These are phyloP conservation scores for Leptocoma aspasia DNA, from an alignment of 2,113 vertebrate species.

Conservation along the genomic window DNA sequence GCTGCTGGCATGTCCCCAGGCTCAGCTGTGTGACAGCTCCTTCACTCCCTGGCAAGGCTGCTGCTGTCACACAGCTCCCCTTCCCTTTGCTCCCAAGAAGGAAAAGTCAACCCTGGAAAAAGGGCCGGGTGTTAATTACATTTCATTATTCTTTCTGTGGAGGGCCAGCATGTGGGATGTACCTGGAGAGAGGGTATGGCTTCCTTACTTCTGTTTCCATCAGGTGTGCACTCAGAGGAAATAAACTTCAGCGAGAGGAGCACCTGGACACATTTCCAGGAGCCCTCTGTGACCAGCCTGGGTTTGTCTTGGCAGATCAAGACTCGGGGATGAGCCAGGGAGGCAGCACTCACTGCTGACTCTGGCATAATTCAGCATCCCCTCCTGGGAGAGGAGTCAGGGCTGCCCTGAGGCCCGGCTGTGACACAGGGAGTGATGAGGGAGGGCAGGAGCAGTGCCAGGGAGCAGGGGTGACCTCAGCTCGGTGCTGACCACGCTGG, in stretches of 20 bases:
- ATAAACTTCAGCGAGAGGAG: neutral
- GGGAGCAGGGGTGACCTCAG: neutral
- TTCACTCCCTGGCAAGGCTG: rapidly evolving
- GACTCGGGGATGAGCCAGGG: neutral
- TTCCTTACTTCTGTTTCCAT: neutral
- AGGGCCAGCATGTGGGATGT: neutral
- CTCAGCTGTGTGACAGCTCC: neutral
- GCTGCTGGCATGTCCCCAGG: neutral
- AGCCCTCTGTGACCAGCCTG: neutral
- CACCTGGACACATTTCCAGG: neutral
- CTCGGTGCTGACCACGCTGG: neutral
- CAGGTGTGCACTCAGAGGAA: neutral
- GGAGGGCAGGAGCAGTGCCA: neutral
- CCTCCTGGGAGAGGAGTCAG: neutral
- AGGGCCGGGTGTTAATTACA: neutral
- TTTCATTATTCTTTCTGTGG: neutral
- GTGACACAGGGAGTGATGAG: neutral
- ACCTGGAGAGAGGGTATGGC: neutral
- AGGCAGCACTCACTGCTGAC: neutral
- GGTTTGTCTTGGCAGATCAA: neutral
- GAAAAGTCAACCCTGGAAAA: neutral
- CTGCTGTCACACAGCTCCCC: neutral
- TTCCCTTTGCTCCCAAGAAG: neutral
- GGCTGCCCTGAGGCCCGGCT: neutral
- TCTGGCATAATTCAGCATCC: neutral